A percentile compares a stretch with the other conserved stretches of the same genome.
These are phyloP conservation scores for Hemicrepidius hirtus DNA, from an alignment of 2,888 invertebrate genomes.

Conservation along the genomic window DNA sequence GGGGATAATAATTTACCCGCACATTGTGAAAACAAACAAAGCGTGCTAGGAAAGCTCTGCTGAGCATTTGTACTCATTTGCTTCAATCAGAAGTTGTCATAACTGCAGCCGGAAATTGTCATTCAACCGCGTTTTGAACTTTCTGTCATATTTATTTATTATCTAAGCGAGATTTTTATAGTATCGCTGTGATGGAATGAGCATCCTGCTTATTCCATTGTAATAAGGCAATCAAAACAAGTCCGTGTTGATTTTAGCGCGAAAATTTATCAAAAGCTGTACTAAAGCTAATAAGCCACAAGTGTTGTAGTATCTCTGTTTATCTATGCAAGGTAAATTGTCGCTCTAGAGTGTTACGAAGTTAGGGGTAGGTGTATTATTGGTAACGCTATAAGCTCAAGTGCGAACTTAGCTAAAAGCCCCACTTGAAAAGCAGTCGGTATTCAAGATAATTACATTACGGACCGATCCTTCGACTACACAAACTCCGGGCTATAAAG, in stretches of 20 bases:
- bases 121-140: conserved; percentile 63
- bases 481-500: conserved; percentile 58
- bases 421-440: conserved; percentile 65
- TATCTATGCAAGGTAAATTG: conserved; percentile 57
- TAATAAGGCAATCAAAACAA: conserved; percentile 27
- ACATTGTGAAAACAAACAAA: conserved; percentile 67
- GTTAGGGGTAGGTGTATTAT: conserved; percentile 65
- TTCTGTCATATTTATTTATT: conserved; percentile 61
- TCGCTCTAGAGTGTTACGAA: conserved; percentile 56
- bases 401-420: conserved; percentile 69
- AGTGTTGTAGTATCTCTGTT: conserved; percentile 53
- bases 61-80: conserved; percentile 65
- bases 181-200: conserved; percentile 13
- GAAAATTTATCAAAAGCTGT: conserved; percentile 38
- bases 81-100: conserved; percentile 67
- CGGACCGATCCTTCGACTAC: conserved; percentile 62
- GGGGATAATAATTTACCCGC: conserved; percentile 68
- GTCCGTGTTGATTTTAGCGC: conserved; percentile 42
- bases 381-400: conserved; percentile 67
- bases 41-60: conserved; percentile 59
- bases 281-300: conserved; percentile 47
- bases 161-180: conserved; percentile 56
- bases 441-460: conserved; percentile 67
- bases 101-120: conserved; percentile 68
- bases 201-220: background rate